Base-by-base conservation (phyloP, 2,888 invertebrate genomes). In the Latheticus oryzae region DNA sequence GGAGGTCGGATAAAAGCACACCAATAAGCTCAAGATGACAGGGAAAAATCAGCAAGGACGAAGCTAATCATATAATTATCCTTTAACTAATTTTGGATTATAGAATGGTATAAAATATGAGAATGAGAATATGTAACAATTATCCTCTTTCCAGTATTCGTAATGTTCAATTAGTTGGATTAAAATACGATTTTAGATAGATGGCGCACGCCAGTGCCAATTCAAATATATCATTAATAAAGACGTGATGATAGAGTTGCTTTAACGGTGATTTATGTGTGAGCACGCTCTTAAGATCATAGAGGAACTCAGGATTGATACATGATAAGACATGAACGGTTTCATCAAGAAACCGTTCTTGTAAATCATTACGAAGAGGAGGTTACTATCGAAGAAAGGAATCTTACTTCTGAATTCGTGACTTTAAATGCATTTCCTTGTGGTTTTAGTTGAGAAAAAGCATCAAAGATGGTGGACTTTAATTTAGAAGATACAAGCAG, bases 241-340 rank as follows among this genome's bases (percentile, higher is more conserved):
- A 42, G 40, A 40, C 42, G 38, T 52, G 52, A 52, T 52, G 52
- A 52, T 52, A 52, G 42, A 42, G 42, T 16, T 15, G 19, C 19
- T 17, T 33, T 52, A 52, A 52, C 52, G 52, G 52, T 52, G 52
- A 52, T 52, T 52, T 52, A 52, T 52, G 52, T 52, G 52, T 13
- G 40, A 33, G 33, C 30, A 35, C 16, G 48, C 24, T 48, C 33
- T 21, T 33, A 24, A 11, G 9, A 35, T 35, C 16, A 11, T 35
- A 3, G 32, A 33, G 13, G 21, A 8, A 33, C 33, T 7, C 26
- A 12, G 37, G 32, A 37, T 26, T 47, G 47, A 47, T 47, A 24
- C 17, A 48, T 26, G 48, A 48, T 48, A 48, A 37, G 51, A 51
- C 38, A 19, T 38, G 30, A 38, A 50, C 17, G 37, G 26, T 50